Percentiles rank a stretch among this genome's conserved stretches.
Conservation (phyloP, 2,888 invertebrate genomes). For the Microplitis deprimator region DNA sequence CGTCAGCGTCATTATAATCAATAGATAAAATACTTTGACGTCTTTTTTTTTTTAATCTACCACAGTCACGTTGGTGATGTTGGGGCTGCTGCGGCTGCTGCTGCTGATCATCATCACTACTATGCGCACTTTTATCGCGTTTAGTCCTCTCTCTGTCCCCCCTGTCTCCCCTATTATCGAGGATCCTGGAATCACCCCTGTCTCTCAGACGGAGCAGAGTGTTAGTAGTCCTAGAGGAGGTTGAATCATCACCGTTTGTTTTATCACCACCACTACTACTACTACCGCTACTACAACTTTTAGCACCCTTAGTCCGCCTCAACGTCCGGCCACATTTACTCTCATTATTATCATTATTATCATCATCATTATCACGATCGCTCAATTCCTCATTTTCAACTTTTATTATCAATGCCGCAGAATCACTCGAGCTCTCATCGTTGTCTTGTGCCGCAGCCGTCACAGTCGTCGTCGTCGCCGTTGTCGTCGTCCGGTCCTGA, state of each 20-base stretch:
- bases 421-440: constrained; percentile 70
- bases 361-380: constrained; percentile 66
- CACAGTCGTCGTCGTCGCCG: background rate
- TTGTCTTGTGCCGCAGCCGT: constrained; percentile 61
- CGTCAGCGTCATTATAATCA: constrained; percentile 81
- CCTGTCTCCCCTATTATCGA: constrained; percentile 55
- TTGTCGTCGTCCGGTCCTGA: constrained; percentile 10
- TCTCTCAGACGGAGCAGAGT: background rate
- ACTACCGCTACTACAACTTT: constrained; percentile 50
- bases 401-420: constrained; percentile 70
- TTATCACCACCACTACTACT: constrained; percentile 63
- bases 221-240: constrained; percentile 34
- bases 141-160: constrained; percentile 69
- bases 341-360: constrained; percentile 48
- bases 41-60: constrained; percentile 78
- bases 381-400: constrained; percentile 70
- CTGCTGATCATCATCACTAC: constrained; percentile 69
- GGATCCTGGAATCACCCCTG: background rate
- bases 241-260: constrained; percentile 65
- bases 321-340: constrained; percentile 30
- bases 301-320: constrained; percentile 59
- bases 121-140: constrained; percentile 72
- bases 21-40: constrained; percentile 81
- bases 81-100: background rate
- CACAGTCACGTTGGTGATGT: constrained; percentile 50